Evolutionary conservation across 2,888 invertebrate genomes (phyloP).

Genomic region (Papilio protenor): DNA sequence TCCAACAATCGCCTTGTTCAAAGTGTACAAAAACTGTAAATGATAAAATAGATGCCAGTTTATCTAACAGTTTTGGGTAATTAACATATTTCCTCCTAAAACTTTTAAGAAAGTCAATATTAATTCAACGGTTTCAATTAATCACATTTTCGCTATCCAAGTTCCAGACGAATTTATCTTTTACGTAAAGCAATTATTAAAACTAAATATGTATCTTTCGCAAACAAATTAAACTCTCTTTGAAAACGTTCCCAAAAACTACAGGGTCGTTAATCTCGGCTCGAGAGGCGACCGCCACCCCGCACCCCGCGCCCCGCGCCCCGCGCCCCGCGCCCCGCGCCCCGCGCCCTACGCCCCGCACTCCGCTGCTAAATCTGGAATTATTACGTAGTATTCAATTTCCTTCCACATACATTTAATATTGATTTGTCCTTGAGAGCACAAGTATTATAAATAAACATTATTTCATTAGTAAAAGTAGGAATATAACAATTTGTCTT

Average conservation of each 20-base stretch:
- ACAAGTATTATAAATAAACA: background rate
- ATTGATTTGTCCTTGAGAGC: no score
- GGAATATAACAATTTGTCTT: background rate
- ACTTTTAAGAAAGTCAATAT: background rate
- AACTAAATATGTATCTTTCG: constrained; percentile 17
- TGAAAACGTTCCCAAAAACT: constrained; percentile 22
- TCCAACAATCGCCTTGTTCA: background rate
- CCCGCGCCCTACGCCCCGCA: background rate
- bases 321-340: background rate
- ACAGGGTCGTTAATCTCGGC: constrained; percentile 21
- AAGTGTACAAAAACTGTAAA: background rate
- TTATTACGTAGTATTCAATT: background rate
- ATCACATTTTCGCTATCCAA: background rate
- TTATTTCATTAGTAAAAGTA: background rate
- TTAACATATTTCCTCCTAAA: background rate
- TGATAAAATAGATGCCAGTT: background rate
- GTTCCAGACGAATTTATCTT: background rate
- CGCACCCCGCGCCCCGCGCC: background rate
- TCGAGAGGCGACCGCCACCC: constrained; percentile 1
- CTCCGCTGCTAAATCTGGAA: background rate
- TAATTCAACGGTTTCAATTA: background rate
- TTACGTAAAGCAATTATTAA: constrained; percentile 8
- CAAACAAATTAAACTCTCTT: constrained; percentile 26
- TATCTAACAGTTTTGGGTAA: background rate
- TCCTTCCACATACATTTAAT: background rate